Percentiles rank a stretch among this genome's conserved stretches.
phyloP scores from a whole-genome alignment of 2,113 vertebrate genomes.

The Seriola aureovittata region DNA sequence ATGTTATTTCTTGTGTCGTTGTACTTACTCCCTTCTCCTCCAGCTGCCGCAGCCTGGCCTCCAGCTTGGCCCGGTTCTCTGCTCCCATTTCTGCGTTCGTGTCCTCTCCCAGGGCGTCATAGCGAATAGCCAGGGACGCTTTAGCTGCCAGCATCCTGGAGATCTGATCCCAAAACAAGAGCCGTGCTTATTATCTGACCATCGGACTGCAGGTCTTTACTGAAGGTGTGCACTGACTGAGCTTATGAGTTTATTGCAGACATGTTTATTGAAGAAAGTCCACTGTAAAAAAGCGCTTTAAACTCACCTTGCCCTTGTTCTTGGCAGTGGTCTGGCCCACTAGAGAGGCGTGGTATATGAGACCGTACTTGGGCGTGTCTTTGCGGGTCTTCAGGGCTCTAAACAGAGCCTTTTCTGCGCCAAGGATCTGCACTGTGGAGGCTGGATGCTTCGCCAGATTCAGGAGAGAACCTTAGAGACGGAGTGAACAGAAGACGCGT shows the following conservation, averaged over 20 bases:
- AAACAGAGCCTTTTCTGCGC: conserved; percentile 97
- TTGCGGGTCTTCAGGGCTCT: conserved; percentile 95
- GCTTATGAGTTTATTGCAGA: too few species aligned
- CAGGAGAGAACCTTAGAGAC: conserved; percentile 90
- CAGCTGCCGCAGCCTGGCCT: conserved; percentile 89
- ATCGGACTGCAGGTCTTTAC: too few species aligned
- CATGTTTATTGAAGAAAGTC: too few species aligned
- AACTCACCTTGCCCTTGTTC: conserved; percentile 96
- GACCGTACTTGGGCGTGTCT: conserved; percentile 98
- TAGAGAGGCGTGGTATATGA: conserved; percentile 97
- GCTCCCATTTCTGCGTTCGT: conserved; percentile 93
- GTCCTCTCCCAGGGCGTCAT: conserved; percentile 95
- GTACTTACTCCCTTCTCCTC: conserved; percentile 95
- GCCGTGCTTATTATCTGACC: background rate
- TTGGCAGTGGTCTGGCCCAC: conserved; percentile 95
- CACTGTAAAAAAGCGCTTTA: background rate
- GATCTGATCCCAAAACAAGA: conserved; percentile 80
- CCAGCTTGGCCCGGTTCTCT: conserved; percentile 96
- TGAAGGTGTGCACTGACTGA: too few species aligned
- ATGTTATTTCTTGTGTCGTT: background rate
- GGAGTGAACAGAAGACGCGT: background rate
- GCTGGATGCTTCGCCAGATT: conserved; percentile 98
- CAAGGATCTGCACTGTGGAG: conserved; percentile 97
- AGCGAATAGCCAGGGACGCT: conserved; percentile 92
- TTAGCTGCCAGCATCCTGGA: conserved; percentile 98